Evolutionary conservation across 92 coral and sea anemone genomes (phyloP).

Genomic region (Ricordea florida): DNA sequence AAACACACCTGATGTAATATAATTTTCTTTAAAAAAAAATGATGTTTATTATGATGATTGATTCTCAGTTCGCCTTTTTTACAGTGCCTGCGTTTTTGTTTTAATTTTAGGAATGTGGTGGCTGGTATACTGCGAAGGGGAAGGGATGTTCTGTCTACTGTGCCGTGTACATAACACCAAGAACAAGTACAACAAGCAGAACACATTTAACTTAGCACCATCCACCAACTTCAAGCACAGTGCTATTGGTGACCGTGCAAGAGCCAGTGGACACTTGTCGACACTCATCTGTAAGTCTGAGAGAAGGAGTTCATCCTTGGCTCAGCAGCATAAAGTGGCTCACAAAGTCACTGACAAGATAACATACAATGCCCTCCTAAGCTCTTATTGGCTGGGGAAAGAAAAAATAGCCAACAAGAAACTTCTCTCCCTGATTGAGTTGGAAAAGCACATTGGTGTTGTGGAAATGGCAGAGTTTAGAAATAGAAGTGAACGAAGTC

Average conservation of each 20-base stretch:
- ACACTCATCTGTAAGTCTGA: constrained; percentile 27
- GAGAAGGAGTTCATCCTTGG: constrained; percentile 18
- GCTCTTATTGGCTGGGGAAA: constrained; percentile 39
- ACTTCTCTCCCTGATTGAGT: constrained; percentile 13
- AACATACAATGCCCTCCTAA: constrained; percentile 47
- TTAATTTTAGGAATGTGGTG: constrained; percentile 53
- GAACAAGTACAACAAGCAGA: constrained; percentile 41
- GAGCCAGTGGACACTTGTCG: constrained; percentile 12
- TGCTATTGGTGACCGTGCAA: constrained; percentile 37
- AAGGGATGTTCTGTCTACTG: constrained; percentile 55
- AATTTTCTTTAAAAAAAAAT: too few species aligned
- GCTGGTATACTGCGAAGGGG: constrained; percentile 31
- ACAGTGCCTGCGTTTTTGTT: too few species aligned
- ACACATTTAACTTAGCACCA: constrained; percentile 31
- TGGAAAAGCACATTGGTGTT: constrained; percentile 39
- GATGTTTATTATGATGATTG: too few species aligned
- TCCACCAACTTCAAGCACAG: constrained; percentile 30
- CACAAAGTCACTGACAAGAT: constrained; percentile 35
- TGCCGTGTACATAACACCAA: constrained; percentile 21
- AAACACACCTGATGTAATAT: too few species aligned
- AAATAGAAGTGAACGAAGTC: constrained; percentile 27
- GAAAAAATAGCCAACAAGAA: constrained; percentile 51
- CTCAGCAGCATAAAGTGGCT: constrained; percentile 17
- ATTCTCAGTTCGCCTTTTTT: too few species aligned
- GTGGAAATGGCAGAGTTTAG: constrained; percentile 20